Evolutionary conservation across 2,113 vertebrate genomes (phyloP), one percentile per base, ranked within the genome.

Genomic region (Anser brachyrhynchus): DNA sequence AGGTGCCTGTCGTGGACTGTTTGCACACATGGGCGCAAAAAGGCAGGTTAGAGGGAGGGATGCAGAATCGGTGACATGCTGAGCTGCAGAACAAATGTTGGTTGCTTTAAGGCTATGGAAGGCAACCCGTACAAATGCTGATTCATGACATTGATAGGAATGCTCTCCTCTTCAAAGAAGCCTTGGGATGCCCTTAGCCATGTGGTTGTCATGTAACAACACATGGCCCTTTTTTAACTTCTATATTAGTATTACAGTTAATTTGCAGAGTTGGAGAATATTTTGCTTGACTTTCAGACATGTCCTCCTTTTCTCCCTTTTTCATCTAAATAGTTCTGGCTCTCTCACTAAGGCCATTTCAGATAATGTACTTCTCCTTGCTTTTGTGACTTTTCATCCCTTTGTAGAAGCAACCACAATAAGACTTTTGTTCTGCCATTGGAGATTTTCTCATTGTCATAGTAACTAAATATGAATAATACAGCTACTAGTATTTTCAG

Each of bases 101-200:
- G n/a, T 86, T 86, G 55, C 75, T 90, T 89, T 72, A n/a, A 90
- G 92, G 71, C 79, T 88, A 57, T 46, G 43, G 72, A 88, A 92
- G 65, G 46, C 61, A 80, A 67, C 9, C 17, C 26, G 39, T 33
- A 74, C 46, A 80, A 57, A 49, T 84, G 57, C 69, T 84, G 69
- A 52, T 77, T 89, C 57, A 44, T 72, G 3, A 72, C 72, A 52
- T 77, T 5, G 0, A 67, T 55, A n/a, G 1, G 18, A 85, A 83
- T 80, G 78, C 31, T 87, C 18, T 59, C 11, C 44, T 91, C 20
- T 87, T 70, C n/a, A 62, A 64, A 71, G 57, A 72, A 78, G 76
- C 57, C 29, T 69, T 65, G 29, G 59, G n/a, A 39, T 78, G 43
- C 39, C 65, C 26, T 86, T 25, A 69, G 80, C 69, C 69, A 13